phyloP scores from a whole-genome alignment of 2,113 vertebrate species.

The Physeter macrocephalus region DNA sequence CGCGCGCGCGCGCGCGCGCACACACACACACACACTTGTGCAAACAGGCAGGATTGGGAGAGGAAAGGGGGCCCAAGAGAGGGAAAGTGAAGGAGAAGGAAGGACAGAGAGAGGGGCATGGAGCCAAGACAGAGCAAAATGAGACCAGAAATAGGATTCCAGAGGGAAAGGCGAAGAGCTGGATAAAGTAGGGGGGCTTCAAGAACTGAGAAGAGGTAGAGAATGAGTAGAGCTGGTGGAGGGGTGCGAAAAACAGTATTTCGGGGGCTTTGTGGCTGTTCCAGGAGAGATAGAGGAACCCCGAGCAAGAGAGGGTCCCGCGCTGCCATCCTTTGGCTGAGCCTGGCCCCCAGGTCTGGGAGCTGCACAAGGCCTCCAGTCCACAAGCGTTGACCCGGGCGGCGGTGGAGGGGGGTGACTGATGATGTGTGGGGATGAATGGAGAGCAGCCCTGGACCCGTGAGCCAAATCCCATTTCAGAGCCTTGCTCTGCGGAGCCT shows the following conservation, averaged over 20 bases:
- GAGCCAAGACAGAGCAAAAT: neutral
- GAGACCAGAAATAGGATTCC: neutral
- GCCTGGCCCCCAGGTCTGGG: neutral
- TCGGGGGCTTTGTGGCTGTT: neutral
- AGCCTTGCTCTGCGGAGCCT: neutral
- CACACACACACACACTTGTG: neutral
- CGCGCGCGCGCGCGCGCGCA: accelerated
- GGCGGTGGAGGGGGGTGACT: accelerated
- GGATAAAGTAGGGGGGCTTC: neutral
- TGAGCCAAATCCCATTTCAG: neutral
- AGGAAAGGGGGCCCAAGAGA: neutral
- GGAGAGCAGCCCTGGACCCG: neutral
- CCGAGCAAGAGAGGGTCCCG: neutral
- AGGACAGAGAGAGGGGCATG: neutral
- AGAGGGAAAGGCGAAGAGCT: neutral
- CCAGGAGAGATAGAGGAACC: neutral
- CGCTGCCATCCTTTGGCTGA: neutral
- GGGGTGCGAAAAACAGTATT: neutral
- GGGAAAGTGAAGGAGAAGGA: neutral
- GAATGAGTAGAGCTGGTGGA: neutral
- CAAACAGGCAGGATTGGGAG: neutral
- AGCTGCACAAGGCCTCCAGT: neutral
- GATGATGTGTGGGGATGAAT: neutral
- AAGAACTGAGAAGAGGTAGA: neutral
- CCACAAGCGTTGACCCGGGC: neutral